Conservation (phyloP, 2,113 vertebrate genomes). For the Atrichornis clamosus region DNA sequence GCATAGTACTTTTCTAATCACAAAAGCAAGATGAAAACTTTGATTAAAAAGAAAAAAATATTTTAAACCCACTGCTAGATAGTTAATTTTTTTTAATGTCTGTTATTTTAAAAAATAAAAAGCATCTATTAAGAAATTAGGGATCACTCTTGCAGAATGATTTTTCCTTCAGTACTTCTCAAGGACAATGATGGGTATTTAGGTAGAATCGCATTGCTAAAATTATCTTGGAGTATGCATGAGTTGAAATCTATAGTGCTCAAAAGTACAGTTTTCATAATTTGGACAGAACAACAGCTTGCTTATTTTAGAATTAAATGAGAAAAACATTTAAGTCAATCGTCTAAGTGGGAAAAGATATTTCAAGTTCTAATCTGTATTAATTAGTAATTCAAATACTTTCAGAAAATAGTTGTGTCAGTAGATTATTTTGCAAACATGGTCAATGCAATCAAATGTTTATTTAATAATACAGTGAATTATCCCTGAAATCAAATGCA, state of each 20-base stretch:
- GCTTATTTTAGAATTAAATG: neutral
- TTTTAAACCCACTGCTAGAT: neutral
- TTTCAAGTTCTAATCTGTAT: neutral
- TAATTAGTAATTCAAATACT: neutral
- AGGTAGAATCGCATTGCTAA: neutral
- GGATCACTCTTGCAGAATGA: neutral
- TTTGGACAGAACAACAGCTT: neutral
- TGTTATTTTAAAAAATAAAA: neutral
- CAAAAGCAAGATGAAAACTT: neutral
- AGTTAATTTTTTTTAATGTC: neutral
- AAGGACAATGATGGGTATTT: neutral
- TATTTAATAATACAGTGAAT: neutral
- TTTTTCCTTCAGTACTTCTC: neutral
- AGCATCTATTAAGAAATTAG: neutral
- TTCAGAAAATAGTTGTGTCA: neutral
- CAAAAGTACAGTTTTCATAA: neutral
- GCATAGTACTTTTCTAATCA: neutral
- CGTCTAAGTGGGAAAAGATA: neutral
- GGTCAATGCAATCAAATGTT: neutral
- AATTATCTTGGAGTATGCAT: neutral
- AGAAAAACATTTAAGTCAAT: neutral
- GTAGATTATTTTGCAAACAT: neutral
- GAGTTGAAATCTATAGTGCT: neutral
- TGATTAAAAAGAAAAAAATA: neutral
- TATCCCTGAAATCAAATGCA: neutral